Percentiles rank a stretch among this genome's conserved stretches.
These are phyloP conservation scores for Drosophila truncata DNA, from an alignment of 1,140 invertebrate species.

Conservation along the genomic window DNA sequence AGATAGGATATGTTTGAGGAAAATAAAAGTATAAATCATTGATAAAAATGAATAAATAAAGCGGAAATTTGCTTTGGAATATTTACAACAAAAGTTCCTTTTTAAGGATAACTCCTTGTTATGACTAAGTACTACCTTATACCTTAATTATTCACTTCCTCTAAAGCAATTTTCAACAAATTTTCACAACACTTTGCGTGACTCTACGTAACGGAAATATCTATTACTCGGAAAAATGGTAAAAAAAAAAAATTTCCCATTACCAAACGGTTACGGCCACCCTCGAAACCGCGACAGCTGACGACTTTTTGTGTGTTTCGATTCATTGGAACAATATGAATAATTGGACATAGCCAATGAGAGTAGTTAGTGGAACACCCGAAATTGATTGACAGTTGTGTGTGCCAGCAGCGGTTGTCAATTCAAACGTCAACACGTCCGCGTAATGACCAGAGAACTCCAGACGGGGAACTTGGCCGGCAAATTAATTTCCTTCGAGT, in stretches of 20 bases:
- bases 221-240: constrained; percentile 8
- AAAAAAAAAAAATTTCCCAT: constrained; percentile 42
- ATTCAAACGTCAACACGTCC: constrained; percentile 79
- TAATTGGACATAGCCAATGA: constrained; percentile 72
- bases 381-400: constrained; percentile 75
- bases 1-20: neutral
- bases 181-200: constrained; percentile 51
- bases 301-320: constrained; percentile 49
- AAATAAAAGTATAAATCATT: constrained; percentile 31
- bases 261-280: constrained; percentile 42
- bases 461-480: constrained; percentile 33
- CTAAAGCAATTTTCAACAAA: constrained; percentile 44
- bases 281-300: constrained; percentile 58
- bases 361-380: constrained; percentile 64
- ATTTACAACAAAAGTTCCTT: neutral
- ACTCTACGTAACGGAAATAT: constrained; percentile 45
- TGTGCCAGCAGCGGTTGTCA: constrained; percentile 54
- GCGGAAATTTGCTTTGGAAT: neutral
- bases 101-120: neutral
- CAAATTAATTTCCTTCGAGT: constrained; percentile 74
- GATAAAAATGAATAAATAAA: constrained; percentile 22
- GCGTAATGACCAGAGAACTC: constrained; percentile 59
- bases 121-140: neutral
- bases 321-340: constrained; percentile 78
- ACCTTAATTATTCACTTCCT: constrained; percentile 34